phyloP scores from a whole-genome alignment of 2,113 vertebrate species.

The Elgaria multicarinata region DNA sequence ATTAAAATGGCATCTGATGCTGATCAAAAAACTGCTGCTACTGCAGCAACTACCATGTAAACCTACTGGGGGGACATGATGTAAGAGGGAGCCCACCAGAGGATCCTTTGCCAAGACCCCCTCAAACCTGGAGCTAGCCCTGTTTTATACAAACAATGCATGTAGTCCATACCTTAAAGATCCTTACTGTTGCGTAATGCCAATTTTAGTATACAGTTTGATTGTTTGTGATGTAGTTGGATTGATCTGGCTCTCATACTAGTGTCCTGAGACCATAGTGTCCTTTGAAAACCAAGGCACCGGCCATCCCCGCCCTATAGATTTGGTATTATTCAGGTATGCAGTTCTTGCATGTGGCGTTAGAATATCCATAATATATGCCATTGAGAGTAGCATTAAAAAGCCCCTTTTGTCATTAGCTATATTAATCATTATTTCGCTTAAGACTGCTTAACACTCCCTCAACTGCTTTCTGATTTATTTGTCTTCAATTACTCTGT shows the following conservation, averaged over 20 bases:
- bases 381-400: not conserved
- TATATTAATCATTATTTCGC: not conserved
- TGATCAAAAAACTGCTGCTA: not conserved
- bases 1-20: not conserved
- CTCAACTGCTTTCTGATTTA: not conserved
- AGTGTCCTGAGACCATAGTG: not conserved
- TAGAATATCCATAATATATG: not conserved
- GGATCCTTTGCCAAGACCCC: not conserved
- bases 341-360: not conserved
- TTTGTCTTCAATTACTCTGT: not conserved
- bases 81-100: not conserved
- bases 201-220: not conserved
- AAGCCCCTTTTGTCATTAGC: not conserved
- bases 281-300: not conserved
- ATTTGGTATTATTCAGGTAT: not conserved
- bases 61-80: not conserved
- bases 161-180: not conserved
- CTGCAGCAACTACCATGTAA: not conserved
- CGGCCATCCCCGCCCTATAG: not conserved
- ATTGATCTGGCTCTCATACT: not conserved
- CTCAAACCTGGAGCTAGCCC: not conserved
- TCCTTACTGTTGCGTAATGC: not conserved
- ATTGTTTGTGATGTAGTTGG: not conserved
- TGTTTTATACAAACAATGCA: not conserved
- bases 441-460: not conserved